A percentile compares a stretch with the other conserved stretches of the same genome.
phyloP scores from a whole-genome alignment of 2,888 invertebrate genomes.

The Melinopterus prodromus region DNA sequence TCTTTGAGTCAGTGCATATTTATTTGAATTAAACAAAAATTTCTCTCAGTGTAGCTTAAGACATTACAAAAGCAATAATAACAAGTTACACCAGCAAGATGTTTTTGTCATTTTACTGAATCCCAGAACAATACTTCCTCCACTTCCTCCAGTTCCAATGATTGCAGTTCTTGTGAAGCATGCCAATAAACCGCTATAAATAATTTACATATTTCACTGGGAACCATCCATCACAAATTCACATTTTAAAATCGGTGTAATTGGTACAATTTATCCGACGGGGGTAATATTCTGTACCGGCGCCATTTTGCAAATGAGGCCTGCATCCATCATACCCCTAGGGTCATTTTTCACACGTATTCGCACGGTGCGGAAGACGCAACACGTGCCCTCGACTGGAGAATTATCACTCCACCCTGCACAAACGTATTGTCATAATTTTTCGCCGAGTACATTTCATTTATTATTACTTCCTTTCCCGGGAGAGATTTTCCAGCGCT shows the following conservation, averaged over 20 bases:
- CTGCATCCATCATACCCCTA: not conserved
- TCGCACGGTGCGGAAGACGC: not conserved
- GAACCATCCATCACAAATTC: not conserved
- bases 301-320: not conserved
- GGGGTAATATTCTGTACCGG: not conserved
- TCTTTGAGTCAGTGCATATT: too few species aligned
- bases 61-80: too few species aligned
- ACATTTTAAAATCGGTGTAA: not conserved
- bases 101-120: too few species aligned
- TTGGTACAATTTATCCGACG: slow-evolving; percentile 4
- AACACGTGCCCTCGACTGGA: not conserved
- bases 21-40: too few species aligned
- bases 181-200: not conserved
- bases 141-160: too few species aligned
- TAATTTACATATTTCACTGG: not conserved
- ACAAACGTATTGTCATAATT: slow-evolving; percentile 4
- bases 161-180: too few species aligned
- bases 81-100: too few species aligned
- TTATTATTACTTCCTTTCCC: not conserved
- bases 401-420: not conserved
- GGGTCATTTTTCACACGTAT: not conserved
- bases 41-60: too few species aligned
- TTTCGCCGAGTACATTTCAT: not conserved
- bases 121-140: too few species aligned
- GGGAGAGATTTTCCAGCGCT: slow-evolving; percentile 4